Base-by-base conservation (phyloP, 2,113 vertebrate genomes). In the Xyliphius kryptos region DNA sequence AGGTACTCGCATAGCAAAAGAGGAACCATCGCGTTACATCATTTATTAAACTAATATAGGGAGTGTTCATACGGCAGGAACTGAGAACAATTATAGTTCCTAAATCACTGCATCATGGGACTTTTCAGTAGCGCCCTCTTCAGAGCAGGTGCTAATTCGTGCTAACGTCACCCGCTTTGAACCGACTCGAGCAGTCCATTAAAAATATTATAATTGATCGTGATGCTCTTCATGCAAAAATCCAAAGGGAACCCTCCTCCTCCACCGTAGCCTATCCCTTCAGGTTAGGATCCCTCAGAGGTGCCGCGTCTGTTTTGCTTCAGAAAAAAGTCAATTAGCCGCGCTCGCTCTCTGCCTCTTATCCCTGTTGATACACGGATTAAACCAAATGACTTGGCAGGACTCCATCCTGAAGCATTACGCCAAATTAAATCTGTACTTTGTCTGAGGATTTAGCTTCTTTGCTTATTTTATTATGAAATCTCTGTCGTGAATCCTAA, bases 331-430 rank as follows among this genome's bases (percentile, higher is more conserved):
- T 79, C 70, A 75, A 69, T 75, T 69, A 75, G 20, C 51, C 68
- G 55, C 67, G 57, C 67, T 56, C 51, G 12, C 5, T 19, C 63
- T 53, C 40, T 40, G 20, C 52, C 51, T 38, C 50, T 62, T 70
- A 75, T 83, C 74, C 76, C 2, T 81, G 77, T 82, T 82, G 77
- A 82, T 83, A 77, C 75, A 75, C 77, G 79, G 81, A 84, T 86
- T 81, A 83, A 40, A 74, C 60, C 66, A 69, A 76, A 80, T 72
- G 38, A 75, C 71, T 78, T 80, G 73, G 81, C 77, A 47, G 49
- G 19, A 20, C 66, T 81, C 74, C 71, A 77, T 81, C 80, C 75
- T 63, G 71, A 72, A 70, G 72, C 73, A 61, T 86, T 82, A 76
- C 60, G 71, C 77, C 56, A 79, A 83, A 83, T 82, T 77, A 66